Conservation (phyloP, 2,888 invertebrate species). For the Thera obeliscata region DNA sequence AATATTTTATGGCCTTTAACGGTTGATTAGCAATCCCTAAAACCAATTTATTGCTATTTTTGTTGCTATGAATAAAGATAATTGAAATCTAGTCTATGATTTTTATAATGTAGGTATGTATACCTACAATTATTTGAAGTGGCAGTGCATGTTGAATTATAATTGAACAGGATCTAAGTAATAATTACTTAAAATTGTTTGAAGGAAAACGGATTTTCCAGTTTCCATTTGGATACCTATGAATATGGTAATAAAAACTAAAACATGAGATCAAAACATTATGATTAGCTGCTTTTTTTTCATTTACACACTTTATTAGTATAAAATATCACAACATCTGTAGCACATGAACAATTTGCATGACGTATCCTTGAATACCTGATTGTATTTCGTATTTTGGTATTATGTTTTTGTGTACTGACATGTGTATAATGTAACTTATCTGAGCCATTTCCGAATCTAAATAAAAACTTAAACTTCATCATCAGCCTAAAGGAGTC, state of each 20-base stretch:
- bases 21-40: too few relatives aligned
- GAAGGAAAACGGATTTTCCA: slow-evolving; percentile 17
- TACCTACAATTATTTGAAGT: slow-evolving; percentile 26
- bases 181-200: slow-evolving; percentile 12
- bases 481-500: too few relatives aligned
- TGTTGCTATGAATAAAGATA: too few relatives aligned
- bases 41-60: too few relatives aligned
- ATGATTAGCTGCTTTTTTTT: background rate
- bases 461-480: background rate
- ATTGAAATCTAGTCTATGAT: slow-evolving; percentile 18
- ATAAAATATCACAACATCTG: background rate
- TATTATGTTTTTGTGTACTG: background rate
- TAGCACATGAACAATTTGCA: background rate
- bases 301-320: too few relatives aligned
- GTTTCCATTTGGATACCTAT: slow-evolving; percentile 17
- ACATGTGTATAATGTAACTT: background rate
- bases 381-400: slow-evolving; percentile 3
- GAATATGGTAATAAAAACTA: slow-evolving; percentile 10
- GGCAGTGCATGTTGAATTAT: slow-evolving; percentile 25
- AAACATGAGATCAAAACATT: slow-evolving; percentile 3
- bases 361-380: slow-evolving; percentile 12
- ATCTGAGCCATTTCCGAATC: background rate
- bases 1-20: too few relatives aligned
- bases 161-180: slow-evolving; percentile 29
- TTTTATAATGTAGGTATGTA: slow-evolving; percentile 3